Percentiles rank a stretch among this genome's conserved stretches.
phyloP scores from a whole-genome alignment of 2,113 vertebrate genomes.

The Orthochromis indermauri region DNA sequence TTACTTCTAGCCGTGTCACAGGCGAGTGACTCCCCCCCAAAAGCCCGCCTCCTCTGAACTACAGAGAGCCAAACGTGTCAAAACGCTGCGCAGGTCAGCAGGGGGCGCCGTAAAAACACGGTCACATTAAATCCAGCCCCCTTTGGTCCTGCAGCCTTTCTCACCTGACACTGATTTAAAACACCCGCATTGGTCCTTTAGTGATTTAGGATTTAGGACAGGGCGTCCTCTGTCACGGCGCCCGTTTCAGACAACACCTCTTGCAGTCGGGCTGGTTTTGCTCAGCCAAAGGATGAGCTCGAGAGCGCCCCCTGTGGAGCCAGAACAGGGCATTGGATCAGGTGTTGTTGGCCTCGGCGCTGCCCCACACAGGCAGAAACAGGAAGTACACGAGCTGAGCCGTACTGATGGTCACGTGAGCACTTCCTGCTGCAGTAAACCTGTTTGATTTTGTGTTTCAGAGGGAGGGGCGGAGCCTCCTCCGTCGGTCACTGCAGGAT shows the following conservation, averaged over 20 bases:
- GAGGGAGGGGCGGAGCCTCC: constrained; percentile 14
- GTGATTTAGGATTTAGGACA: background rate
- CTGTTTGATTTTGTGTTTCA: background rate
- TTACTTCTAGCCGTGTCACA: background rate
- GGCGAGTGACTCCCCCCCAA: background rate
- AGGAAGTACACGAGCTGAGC: rapidly evolving
- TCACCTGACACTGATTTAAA: background rate
- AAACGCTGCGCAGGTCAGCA: background rate
- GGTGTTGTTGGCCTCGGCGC: background rate
- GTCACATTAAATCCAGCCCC: background rate
- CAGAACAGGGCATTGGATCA: background rate
- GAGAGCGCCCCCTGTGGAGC: background rate
- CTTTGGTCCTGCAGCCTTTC: background rate
- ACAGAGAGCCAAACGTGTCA: background rate
- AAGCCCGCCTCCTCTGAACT: background rate
- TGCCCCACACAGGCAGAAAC: background rate
- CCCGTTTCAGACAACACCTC: background rate
- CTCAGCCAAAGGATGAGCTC: background rate
- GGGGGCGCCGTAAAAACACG: background rate
- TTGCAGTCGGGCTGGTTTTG: background rate
- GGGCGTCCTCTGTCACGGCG: background rate
- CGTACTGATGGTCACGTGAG: background rate
- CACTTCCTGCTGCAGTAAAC: background rate
- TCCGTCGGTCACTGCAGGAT: constrained; percentile 50
- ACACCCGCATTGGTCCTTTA: background rate